Conservation (phyloP, 2,888 invertebrate genomes). For the Mechanitis mazaeus region DNA sequence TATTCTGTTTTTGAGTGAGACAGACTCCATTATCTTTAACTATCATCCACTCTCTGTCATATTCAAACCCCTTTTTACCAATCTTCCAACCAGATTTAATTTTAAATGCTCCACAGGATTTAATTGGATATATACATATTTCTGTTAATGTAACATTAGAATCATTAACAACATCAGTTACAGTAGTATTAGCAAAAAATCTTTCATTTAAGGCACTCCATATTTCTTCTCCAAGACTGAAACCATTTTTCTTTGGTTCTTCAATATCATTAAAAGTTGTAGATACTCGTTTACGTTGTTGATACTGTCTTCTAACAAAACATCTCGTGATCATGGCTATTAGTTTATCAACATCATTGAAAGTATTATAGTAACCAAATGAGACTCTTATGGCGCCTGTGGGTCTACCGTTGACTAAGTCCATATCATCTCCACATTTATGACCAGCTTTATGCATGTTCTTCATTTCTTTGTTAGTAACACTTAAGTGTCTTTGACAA, state of each 20-base stretch:
- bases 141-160: slow-evolving; percentile 47
- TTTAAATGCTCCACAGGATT: slow-evolving; percentile 91
- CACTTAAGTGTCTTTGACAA: slow-evolving; percentile 86
- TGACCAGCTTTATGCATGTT: slow-evolving; percentile 91
- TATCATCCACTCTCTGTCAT: slow-evolving; percentile 97
- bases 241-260: slow-evolving; percentile 7
- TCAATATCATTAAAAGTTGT: slow-evolving; percentile 27
- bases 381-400: slow-evolving; percentile 95
- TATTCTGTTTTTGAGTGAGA: slow-evolving; percentile 91
- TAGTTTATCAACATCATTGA: slow-evolving; percentile 82
- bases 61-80: slow-evolving; percentile 85
- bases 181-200: slow-evolving; percentile 26
- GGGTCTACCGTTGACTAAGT: slow-evolving; percentile 89
- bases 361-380: slow-evolving; percentile 92
- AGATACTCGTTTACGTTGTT: slow-evolving; percentile 48
- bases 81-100: slow-evolving; percentile 82
- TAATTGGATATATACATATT: slow-evolving; percentile 86
- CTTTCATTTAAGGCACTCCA: slow-evolving; percentile 15
- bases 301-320: slow-evolving; percentile 75
- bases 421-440: slow-evolving; percentile 92
- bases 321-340: slow-evolving; percentile 85
- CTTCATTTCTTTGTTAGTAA: slow-evolving; percentile 82
- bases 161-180: slow-evolving; percentile 25
- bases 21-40: slow-evolving; percentile 87
- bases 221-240: slow-evolving; percentile 15